These are phyloP conservation scores for Calliopsis andreniformis DNA, from an alignment of 1,140 invertebrate genomes.

Conservation along the genomic window DNA sequence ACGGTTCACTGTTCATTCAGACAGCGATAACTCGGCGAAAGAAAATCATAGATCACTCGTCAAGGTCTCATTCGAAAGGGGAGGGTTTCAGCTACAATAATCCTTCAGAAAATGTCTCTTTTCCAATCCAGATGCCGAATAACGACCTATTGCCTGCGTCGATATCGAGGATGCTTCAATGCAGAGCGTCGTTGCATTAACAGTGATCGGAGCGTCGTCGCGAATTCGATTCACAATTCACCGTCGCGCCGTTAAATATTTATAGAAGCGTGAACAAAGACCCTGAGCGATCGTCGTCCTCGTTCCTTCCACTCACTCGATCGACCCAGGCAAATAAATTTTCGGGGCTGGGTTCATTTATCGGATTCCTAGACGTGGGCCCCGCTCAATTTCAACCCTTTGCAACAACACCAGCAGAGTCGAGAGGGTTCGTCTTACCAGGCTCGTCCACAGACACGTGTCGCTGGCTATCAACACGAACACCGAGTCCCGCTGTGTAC, in stretches of 20 bases:
- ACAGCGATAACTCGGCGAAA: no score
- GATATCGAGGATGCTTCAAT: conserved; percentile 38
- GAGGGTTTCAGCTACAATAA: no score
- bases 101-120: no score
- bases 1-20: no score
- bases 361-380: conserved; percentile 48
- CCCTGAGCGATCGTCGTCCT: background rate
- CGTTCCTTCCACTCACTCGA: no score
- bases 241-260: conserved; percentile 1
- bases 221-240: background rate
- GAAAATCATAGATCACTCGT: no score
- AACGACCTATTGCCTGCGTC: conserved; percentile 22
- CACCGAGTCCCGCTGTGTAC: background rate
- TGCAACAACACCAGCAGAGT: conserved; percentile 18
- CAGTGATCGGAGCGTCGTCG: conserved; percentile 3
- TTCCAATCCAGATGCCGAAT: conserved; percentile 10
- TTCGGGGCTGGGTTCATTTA: conserved; percentile 34
- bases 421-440: conserved; percentile 43
- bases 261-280: background rate
- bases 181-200: conserved; percentile 20
- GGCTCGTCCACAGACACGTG: background rate
- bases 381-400: conserved; percentile 60
- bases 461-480: conserved; percentile 9
- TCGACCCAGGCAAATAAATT: conserved; percentile 24
- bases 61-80: no score